Base-by-base conservation (phyloP, 2,888 invertebrate species). In the Adelphocoris suturalis region DNA sequence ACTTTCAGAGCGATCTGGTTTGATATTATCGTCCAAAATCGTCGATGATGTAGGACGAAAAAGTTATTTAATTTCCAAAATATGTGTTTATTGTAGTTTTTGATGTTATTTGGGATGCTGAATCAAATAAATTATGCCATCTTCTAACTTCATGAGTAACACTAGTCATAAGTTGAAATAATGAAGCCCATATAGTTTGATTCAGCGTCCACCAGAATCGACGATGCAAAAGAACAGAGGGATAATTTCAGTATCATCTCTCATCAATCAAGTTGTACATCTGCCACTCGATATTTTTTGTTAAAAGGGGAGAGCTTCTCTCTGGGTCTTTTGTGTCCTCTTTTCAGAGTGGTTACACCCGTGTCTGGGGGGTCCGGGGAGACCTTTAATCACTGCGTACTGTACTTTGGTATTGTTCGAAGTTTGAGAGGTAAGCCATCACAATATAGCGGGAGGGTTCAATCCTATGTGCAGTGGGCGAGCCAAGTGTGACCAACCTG, bases 401-500 rank as follows among this genome's bases (percentile, higher is more conserved):
- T 68, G 68, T 57, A 57, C 68, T 68, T 5, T 27, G n/a, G 23
- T 23, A 68, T 68, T 68, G 68, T 68, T 12, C 68, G 68, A 12
- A 68, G 7, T 57, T 68, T 7, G 27, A 68, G 68, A 68, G 19
- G 23, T 19, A 23, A 68, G 23, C 4, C 23, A 11, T 23, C 68
- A 68, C 68, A 68, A 68, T n/a, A 68, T 23, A 68, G 23, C 12
- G 23, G 23, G 68, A 68, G 68, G 68, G 68, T 68, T 19, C 68
- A 27, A 19, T 19, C 1, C 27, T 12, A 27, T 68, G 68, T 68
- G 68, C 23, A 11, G 11, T 68, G 23, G 68, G 11, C 23, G 68
- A 23, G 68, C 68, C 68, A 68, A 68, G 68, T 68, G 68, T 23
- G 23, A 68, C 5, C 19, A 68, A 68, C 68, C 68, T 68, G 68